Base-by-base conservation (phyloP, 2,888 invertebrate genomes). In the Drosophila seclusa region DNA sequence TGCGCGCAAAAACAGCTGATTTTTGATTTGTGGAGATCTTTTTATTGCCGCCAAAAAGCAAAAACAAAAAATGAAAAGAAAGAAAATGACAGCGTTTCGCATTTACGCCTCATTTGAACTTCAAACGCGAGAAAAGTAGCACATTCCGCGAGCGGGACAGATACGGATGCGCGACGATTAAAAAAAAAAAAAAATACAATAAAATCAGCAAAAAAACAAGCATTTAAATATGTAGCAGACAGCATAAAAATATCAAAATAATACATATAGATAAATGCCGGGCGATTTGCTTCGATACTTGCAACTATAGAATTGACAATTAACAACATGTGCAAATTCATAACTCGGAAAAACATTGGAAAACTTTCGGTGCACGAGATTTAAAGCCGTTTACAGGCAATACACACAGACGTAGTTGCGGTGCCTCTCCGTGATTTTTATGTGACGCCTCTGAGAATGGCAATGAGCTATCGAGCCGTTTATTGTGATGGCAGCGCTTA, bases 121-220 rank as follows among this genome's bases (percentile, higher is more conserved):
- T 89, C 85, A 89, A 85, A 80, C 85, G 85, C 88, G 85, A 82
- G 85, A 89, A 89, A 89, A 87, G 89, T 78, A 87, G 83, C 89
- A 89, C 85, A 76, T 58, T 29, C 42, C 68, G 65, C 32, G 67
- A 21, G 49, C 31, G 70, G 6, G 34, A 68, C 68, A 82, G 68
- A 89, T 80, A 74, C 82, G 78, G 70, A 79, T 83, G 69, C 68
- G 76, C 31, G 54, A 58, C 66, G 59, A 73, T 74, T 80, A 62
- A 49, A 60, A 64, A 27, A 34, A n/a, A 11, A 11, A 32, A 65
- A 59, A 58, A 60, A 48, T 24, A 54, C 38, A 59, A 27, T 29
- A 68, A 40, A 42, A 49, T 18, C 31, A 58, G n/a, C 32, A 32
- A 63, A 50, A 34, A 27, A 58, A 45, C 32, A 66, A 3, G 63